phyloP scores from a whole-genome alignment of 2,797 vertebrate genomes.

The Menidia menidia region DNA sequence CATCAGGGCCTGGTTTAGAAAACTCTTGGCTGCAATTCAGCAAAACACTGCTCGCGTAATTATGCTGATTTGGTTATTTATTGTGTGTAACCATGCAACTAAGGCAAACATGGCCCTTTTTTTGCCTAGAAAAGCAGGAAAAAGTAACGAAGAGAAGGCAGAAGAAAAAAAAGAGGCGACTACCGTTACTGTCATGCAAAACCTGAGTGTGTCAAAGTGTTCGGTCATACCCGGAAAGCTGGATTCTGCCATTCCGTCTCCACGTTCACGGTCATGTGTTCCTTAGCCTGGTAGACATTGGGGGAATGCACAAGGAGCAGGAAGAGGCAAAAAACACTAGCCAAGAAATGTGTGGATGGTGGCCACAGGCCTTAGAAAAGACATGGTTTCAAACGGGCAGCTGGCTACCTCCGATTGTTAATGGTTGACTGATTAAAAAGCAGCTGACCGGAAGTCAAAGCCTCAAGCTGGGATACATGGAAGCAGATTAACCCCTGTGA shows the following conservation, averaged over 20 bases:
- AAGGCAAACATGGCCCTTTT: slow-evolving; percentile 58
- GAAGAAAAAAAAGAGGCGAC: slow-evolving; percentile 34
- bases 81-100: slow-evolving; percentile 76
- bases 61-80: slow-evolving; percentile 80
- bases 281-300: slow-evolving; percentile 37
- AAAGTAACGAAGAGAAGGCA: slow-evolving; percentile 20
- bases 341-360: slow-evolving; percentile 59
- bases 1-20: slow-evolving; percentile 43
- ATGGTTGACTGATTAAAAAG: slow-evolving; percentile 38
- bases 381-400: slow-evolving; percentile 49
- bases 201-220: slow-evolving; percentile 60
- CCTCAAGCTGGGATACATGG: slow-evolving; percentile 32
- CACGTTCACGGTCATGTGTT: slow-evolving; percentile 55
- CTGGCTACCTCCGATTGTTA: slow-evolving; percentile 60
- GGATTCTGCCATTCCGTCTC: slow-evolving; percentile 64
- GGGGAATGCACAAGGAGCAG: slow-evolving; percentile 44
- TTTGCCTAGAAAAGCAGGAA: slow-evolving; percentile 34
- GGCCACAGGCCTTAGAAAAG: slow-evolving; percentile 35
- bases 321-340: slow-evolving; percentile 49
- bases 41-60: slow-evolving; percentile 65
- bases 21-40: slow-evolving; percentile 44
- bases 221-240: slow-evolving; percentile 61
- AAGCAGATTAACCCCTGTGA: slow-evolving; percentile 50
- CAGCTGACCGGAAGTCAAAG: slow-evolving; percentile 50
- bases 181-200: slow-evolving; percentile 48